phyloP scores from a whole-genome alignment of 2,888 invertebrate genomes.

The Lasioglossum villosulum region DNA sequence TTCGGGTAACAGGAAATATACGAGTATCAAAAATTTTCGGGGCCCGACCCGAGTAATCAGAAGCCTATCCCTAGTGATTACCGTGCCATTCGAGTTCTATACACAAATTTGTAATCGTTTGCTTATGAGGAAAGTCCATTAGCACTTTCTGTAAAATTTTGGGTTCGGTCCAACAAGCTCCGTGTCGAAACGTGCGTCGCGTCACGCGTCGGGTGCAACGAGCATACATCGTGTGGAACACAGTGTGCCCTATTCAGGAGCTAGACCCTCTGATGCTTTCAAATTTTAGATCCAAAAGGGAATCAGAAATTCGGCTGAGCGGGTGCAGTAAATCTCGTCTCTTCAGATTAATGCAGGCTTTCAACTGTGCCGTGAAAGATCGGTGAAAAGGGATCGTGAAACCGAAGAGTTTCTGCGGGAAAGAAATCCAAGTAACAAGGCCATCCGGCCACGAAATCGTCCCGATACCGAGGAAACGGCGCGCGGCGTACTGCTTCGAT shows the following conservation, averaged over 20 bases:
- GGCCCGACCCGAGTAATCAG: no score
- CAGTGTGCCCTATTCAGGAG: no score
- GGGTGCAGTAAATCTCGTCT: background rate
- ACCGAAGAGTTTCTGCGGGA: constrained; percentile 1
- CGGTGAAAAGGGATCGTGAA: constrained; percentile 11
- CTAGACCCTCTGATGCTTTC: background rate
- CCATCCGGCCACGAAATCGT: constrained; percentile 13
- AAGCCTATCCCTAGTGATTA: no score
- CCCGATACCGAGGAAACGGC: constrained; percentile 22
- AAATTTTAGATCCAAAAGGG: background rate
- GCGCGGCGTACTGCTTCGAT: constrained; percentile 31
- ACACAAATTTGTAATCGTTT: no score
- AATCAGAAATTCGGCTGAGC: background rate
- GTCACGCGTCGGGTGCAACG: no score
- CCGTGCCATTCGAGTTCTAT: no score
- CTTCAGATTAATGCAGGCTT: background rate
- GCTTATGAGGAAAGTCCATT: background rate
- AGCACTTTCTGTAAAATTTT: background rate
- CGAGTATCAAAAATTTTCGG: no score
- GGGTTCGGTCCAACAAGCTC: background rate
- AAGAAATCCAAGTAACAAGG: constrained; percentile 26
- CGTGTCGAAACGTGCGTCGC: background rate
- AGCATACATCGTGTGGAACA: no score
- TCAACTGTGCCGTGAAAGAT: background rate
- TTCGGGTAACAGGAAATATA: no score